Evolutionary conservation across 1,140 invertebrate species (phyloP), one percentile per base, ranked within the genome.

Genomic region (Drosophila teissieri): DNA sequence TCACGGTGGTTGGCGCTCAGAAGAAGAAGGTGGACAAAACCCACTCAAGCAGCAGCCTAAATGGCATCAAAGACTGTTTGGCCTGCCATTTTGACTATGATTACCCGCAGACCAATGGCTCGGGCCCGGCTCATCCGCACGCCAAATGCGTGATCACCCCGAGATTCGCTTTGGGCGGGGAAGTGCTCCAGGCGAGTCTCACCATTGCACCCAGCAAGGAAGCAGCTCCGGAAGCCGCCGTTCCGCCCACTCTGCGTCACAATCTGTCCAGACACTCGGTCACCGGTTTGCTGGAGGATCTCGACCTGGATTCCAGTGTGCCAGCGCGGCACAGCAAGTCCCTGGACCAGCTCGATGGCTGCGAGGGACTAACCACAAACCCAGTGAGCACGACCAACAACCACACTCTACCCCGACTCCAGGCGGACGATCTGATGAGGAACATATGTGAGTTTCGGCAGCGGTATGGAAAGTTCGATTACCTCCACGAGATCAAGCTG

Each of bases 321-420:
- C 39, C 93, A 31, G 95, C 95, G 4, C 94, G 96, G 49, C 96
- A 97, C 88, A 96, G 96, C 86, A 97, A 96, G 83, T 96, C 96
- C 0, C 86, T 97, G 40, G 96, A 97, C 89, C 96, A 97, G 76
- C 85, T 97, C 15, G 94, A 94, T 80, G 91, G 91, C 22, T 65
- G 73, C 12, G 80, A 81, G 15, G 78, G 45, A 5, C 48, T n/a
- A 49, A 69, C n/a, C 64, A 61, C 49, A 22, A 76, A 52, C 39
- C 36, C 68, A 8, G 17, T n/a, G 8, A 36, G 39, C 8, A 44
- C 51, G 11, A 48, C 31, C 24, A 52, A 22, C 7, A 89, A 57
- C 62, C 70, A 88, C 54, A 88, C 83, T 1, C 34, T 88, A 40
- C 83, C 83, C 1, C 69, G 81, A 0, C 78, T 92, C 2, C 91